Conservation (phyloP, 2,888 invertebrate species). For the Lasioglossum calceatum region DNA sequence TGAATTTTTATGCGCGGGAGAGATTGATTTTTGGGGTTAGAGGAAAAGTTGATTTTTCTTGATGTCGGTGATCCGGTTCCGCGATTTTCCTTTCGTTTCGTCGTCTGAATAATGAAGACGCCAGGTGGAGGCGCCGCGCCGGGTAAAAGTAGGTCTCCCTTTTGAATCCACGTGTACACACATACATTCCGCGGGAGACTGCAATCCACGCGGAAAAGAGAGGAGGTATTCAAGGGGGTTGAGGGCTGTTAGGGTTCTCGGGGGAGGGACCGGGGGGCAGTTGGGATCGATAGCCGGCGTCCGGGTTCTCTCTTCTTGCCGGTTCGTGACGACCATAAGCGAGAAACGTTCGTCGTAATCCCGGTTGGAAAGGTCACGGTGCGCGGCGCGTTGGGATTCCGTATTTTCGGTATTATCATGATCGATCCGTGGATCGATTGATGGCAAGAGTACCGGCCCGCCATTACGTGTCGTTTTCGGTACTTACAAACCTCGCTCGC, state of each 20-base stretch:
- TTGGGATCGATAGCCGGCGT: slow-evolving; percentile 43
- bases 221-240: not conserved
- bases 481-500: not conserved
- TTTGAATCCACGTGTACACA: slow-evolving; percentile 33
- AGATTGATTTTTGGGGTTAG: no score
- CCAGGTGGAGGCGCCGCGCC: not conserved
- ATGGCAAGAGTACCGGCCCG: not conserved
- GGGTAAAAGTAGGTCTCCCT: slow-evolving; percentile 17
- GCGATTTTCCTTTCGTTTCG: not conserved
- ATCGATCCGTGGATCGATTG: not conserved
- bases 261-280: slow-evolving; percentile 8
- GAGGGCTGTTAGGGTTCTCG: not conserved
- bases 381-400: slow-evolving; percentile 16
- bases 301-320: slow-evolving; percentile 18
- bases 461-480: slow-evolving; percentile 6
- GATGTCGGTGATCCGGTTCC: not conserved
- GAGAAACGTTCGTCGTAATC: slow-evolving; percentile 38
- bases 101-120: not conserved
- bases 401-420: slow-evolving; percentile 11
- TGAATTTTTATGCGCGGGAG: not conserved
- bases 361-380: slow-evolving; percentile 47
- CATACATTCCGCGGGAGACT: slow-evolving; percentile 7
- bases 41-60: no score
- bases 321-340: slow-evolving; percentile 41
- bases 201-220: not conserved